Conservation (phyloP, 2,888 invertebrate species). For the Rhorus exstirpatorius region DNA sequence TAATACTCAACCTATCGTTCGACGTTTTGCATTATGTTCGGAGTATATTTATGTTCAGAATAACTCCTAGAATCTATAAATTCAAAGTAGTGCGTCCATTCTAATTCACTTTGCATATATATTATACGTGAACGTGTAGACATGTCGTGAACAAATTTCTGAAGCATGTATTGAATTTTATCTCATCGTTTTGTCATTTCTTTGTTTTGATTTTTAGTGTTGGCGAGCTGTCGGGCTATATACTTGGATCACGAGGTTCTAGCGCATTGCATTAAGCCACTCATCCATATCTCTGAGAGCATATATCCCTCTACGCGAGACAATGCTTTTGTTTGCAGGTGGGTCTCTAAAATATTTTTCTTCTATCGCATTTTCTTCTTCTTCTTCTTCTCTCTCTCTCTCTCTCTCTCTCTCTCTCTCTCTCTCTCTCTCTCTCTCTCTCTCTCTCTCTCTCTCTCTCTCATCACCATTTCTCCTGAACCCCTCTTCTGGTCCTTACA, state of each 20-base stretch:
- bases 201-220: slow-evolving; percentile 77
- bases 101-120: background rate
- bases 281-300: slow-evolving; percentile 91
- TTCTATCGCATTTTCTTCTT: slow-evolving; percentile 21
- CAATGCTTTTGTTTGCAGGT: no score
- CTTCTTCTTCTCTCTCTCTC: background rate
- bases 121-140: background rate
- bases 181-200: slow-evolving; percentile 50
- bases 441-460: no score
- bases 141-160: slow-evolving; percentile 16
- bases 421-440: no score
- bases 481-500: background rate
- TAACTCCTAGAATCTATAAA: slow-evolving; percentile 61
- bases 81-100: slow-evolving; percentile 24
- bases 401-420: no score
- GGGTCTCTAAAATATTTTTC: slow-evolving; percentile 86
- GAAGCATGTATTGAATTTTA: slow-evolving; percentile 41
- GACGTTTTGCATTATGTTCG: slow-evolving; percentile 20
- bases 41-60: background rate
- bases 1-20: slow-evolving; percentile 55
- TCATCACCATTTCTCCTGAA: background rate
- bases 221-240: slow-evolving; percentile 83
- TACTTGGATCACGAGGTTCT: slow-evolving; percentile 91
- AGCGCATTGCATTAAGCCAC: slow-evolving; percentile 91
- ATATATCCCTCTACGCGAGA: no score